These are phyloP conservation scores for Galerucella pusilla DNA, from an alignment of 2,888 invertebrate species.

Conservation along the genomic window DNA sequence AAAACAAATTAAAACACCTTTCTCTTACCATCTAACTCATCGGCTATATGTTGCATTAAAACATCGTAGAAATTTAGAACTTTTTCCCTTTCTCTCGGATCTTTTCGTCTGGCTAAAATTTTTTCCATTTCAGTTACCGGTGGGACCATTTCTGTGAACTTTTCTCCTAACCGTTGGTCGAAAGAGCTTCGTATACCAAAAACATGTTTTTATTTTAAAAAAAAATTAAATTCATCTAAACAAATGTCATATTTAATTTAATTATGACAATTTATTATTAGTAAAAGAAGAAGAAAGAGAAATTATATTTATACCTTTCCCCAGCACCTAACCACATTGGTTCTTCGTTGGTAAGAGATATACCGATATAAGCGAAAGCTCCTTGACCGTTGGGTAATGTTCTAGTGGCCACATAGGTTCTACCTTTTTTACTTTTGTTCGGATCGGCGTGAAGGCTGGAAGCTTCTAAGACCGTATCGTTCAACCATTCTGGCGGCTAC, in stretches of 20 bases:
- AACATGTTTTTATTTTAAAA: too few species aligned
- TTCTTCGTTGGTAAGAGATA: conserved; percentile 62
- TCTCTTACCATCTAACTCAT: conserved; percentile 62
- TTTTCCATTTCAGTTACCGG: conserved; percentile 59
- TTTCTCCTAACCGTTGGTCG: conserved; percentile 55
- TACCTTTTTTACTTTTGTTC: conserved; percentile 56
- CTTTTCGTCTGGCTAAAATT: conserved; percentile 60
- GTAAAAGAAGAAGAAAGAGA: background rate
- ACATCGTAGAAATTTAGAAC: conserved; percentile 64
- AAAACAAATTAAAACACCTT: too few species aligned
- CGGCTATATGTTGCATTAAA: conserved; percentile 63
- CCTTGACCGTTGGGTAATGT: conserved; percentile 64
- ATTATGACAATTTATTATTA: background rate
- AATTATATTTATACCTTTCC: conserved; percentile 35
- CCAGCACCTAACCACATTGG: conserved; percentile 59
- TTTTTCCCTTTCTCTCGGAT: conserved; percentile 60
- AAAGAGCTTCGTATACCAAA: conserved; percentile 41
- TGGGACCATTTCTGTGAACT: conserved; percentile 57
- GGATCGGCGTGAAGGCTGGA: conserved; percentile 36
- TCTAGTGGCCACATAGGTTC: conserved; percentile 66
- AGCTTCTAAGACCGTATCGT: conserved; percentile 52
- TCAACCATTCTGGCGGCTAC: conserved; percentile 58
- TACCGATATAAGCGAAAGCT: conserved; percentile 65
- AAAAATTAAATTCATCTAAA: too few species aligned
- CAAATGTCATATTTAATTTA: background rate